Evolutionary conservation across 2,888 invertebrate genomes (phyloP).

Genomic region (Caenorhabditis sp.): DNA sequence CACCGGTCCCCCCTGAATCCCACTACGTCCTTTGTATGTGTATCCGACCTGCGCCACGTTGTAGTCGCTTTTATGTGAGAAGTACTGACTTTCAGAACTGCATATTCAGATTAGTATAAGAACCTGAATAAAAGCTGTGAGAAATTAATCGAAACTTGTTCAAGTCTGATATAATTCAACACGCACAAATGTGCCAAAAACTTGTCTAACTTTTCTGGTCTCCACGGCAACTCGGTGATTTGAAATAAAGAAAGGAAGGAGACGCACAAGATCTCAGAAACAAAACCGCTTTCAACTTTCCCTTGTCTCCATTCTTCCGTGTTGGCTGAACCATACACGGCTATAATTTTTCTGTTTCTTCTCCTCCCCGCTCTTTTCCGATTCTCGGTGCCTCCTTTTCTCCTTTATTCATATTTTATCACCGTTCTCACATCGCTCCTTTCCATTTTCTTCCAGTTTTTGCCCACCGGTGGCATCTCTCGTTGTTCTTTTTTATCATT

Average conservation of each 20-base stretch:
- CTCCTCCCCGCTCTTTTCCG: background rate
- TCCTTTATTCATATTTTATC: slow-evolving; percentile 25
- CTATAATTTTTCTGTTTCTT: background rate
- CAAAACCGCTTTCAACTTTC: too few relatives aligned
- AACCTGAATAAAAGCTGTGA: background rate
- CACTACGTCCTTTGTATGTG: slow-evolving; percentile 23
- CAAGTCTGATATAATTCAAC: too few relatives aligned
- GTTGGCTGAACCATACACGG: background rate
- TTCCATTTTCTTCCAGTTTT: background rate
- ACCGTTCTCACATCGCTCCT: slow-evolving; percentile 11
- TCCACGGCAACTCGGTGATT: background rate
- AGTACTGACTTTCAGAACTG: background rate
- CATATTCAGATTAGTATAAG: background rate
- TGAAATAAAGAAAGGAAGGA: background rate
- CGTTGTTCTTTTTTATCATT: background rate
- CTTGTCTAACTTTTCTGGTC: background rate
- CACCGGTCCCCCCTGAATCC: slow-evolving; percentile 14
- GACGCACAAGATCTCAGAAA: background rate
- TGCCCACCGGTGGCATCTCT: background rate
- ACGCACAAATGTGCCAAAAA: background rate
- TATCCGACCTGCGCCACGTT: slow-evolving; percentile 11
- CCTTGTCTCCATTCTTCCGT: background rate
- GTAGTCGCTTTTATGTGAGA: background rate
- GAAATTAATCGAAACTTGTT: background rate
- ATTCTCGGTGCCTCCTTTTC: background rate